These are phyloP conservation scores for Phragmatobia fuliginosa DNA, from an alignment of 2,888 invertebrate species.

Conservation along the genomic window DNA sequence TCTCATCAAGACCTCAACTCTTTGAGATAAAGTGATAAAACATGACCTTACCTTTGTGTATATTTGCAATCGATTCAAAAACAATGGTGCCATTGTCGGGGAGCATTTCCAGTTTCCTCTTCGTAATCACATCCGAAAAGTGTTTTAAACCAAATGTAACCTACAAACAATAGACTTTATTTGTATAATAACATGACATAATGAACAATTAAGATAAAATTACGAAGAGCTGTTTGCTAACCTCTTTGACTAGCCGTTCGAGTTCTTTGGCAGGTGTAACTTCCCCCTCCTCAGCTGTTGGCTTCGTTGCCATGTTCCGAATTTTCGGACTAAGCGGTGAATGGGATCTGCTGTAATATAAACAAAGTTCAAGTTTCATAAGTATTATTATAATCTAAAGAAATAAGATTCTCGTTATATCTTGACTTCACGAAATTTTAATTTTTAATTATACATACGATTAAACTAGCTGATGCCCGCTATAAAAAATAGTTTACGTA, in stretches of 20 bases:
- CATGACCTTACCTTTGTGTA: slow-evolving; percentile 88
- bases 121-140: slow-evolving; percentile 96
- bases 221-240: slow-evolving; percentile 47
- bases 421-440: background rate
- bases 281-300: slow-evolving; percentile 86
- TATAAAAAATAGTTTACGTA: no score
- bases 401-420: background rate
- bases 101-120: slow-evolving; percentile 96
- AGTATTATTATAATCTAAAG: background rate
- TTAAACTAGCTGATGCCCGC: no score
- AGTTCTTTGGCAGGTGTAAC: slow-evolving; percentile 90
- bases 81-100: slow-evolving; percentile 97
- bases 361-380: slow-evolving; percentile 5
- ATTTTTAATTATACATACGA: no score
- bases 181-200: slow-evolving; percentile 21
- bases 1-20: slow-evolving; percentile 6
- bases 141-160: slow-evolving; percentile 90
- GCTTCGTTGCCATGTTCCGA: slow-evolving; percentile 81
- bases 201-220: slow-evolving; percentile 13
- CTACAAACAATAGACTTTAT: slow-evolving; percentile 57
- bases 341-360: slow-evolving; percentile 82
- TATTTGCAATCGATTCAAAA: slow-evolving; percentile 95
- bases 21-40: slow-evolving; percentile 13
- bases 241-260: slow-evolving; percentile 91
- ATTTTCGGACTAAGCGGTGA: slow-evolving; percentile 89